Percentiles rank a stretch among this genome's conserved stretches.
These are phyloP conservation scores for Peribatodes rhomboidaria DNA, from an alignment of 2,888 invertebrate genomes.

Conservation along the genomic window DNA sequence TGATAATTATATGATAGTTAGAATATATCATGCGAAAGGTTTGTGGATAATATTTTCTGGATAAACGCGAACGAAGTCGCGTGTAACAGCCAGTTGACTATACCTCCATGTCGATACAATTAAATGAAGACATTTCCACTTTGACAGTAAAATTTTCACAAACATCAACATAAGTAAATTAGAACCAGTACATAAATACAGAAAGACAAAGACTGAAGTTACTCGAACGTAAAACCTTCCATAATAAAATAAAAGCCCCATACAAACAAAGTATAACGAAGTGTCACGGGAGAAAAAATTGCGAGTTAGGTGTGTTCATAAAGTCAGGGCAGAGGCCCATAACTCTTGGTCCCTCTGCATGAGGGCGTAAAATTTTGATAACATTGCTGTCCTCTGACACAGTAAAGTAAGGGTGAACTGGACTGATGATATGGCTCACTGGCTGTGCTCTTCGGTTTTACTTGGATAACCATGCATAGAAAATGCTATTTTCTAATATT, in stretches of 20 bases:
- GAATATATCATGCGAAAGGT: no score
- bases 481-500: no score
- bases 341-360: conserved; percentile 28
- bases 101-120: no score
- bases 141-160: no score
- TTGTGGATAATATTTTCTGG: no score
- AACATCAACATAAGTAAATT: no score
- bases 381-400: conserved; percentile 37
- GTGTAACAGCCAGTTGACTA: no score
- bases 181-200: not conserved
- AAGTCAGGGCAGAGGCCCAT: conserved; percentile 34
- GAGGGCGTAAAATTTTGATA: conserved; percentile 41
- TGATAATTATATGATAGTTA: no score
- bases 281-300: conserved; percentile 32
- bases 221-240: conserved; percentile 2
- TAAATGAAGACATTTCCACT: no score
- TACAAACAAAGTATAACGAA: conserved; percentile 29
- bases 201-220: conserved; percentile 1
- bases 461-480: not conserved
- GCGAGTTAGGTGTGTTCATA: conserved; percentile 32
- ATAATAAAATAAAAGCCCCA: conserved; percentile 17
- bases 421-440: conserved; percentile 17
- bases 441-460: not conserved
- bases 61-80: no score
- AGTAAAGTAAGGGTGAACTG: conserved; percentile 35